Percentiles rank a stretch among this genome's conserved stretches.
Conservation (phyloP, 2,888 invertebrate genomes). For the Drosophila imparisetae region DNA sequence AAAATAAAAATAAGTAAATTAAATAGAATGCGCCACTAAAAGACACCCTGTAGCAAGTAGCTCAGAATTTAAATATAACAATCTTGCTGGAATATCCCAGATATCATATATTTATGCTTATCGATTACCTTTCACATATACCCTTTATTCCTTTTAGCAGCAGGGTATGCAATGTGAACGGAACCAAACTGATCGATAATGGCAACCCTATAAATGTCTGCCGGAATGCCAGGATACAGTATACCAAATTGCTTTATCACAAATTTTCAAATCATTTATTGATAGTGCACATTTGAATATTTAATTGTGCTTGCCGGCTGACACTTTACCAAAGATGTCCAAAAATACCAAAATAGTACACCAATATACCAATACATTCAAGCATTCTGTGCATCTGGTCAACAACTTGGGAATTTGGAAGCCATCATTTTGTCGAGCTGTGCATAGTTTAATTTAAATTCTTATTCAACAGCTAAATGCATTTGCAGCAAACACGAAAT, state of each 20-base stretch:
- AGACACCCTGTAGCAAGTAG: constrained; percentile 10
- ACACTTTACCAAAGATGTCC: constrained; percentile 41
- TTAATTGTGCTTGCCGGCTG: constrained; percentile 67
- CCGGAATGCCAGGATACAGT: background rate
- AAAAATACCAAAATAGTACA: constrained; percentile 23
- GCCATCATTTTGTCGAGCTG: constrained; percentile 59
- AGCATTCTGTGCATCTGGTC: constrained; percentile 26
- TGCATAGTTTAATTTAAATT: constrained; percentile 72
- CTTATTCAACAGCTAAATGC: constrained; percentile 51
- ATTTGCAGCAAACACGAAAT: constrained; percentile 28
- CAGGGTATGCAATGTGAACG: background rate
- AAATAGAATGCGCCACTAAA: background rate
- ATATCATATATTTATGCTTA: background rate
- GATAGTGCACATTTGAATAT: constrained; percentile 73
- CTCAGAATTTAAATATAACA: background rate
- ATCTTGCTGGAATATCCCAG: background rate
- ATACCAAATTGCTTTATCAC: constrained; percentile 44
- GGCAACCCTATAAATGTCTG: constrained; percentile 18
- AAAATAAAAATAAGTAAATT: background rate
- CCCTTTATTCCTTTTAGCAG: background rate
- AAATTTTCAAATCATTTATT: constrained; percentile 61
- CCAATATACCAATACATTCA: background rate
- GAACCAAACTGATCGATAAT: background rate
- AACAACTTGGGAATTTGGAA: constrained; percentile 46
- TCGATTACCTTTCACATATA: background rate